Percentiles rank a stretch among this genome's conserved stretches.
Conservation (phyloP, 2,797 vertebrate genomes). For the Siniperca scherzeri region DNA sequence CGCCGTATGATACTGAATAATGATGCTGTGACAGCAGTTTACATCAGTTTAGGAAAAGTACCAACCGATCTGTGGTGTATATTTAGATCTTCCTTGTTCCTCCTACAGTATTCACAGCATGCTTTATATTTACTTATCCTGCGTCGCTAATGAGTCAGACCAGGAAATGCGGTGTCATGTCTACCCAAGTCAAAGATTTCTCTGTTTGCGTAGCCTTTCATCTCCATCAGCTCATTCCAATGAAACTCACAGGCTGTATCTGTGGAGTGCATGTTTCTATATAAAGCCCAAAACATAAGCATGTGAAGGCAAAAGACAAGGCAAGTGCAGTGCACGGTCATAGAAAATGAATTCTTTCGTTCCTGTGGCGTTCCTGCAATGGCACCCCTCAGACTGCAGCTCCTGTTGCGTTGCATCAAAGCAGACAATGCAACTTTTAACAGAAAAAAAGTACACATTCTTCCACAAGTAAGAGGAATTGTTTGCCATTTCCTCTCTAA, state of each 20-base stretch:
- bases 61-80: conserved; percentile 2
- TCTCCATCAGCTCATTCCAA: conserved; percentile 34
- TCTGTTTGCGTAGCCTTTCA: conserved; percentile 52
- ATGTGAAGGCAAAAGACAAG: background rate
- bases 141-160: conserved; percentile 57
- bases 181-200: conserved; percentile 42
- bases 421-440: too few relatives aligned
- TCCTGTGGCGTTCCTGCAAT: background rate
- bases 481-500: too few relatives aligned
- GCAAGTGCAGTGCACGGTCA: background rate
- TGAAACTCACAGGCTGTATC: conserved; percentile 9
- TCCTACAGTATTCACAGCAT: background rate
- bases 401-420: background rate
- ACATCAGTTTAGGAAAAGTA: conserved; percentile 31
- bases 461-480: too few relatives aligned
- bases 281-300: conserved; percentile 14
- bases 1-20: background rate
- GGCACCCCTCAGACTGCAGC: background rate
- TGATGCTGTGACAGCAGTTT: background rate
- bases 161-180: conserved; percentile 63
- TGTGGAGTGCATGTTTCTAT: conserved; percentile 8
- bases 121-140: conserved; percentile 43
- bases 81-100: conserved; percentile 34
- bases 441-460: too few relatives aligned
- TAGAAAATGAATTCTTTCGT: background rate